Percentiles rank a stretch among this genome's conserved stretches.
phyloP scores from a whole-genome alignment of 1,140 invertebrate species.

The Apis laboriosa region DNA sequence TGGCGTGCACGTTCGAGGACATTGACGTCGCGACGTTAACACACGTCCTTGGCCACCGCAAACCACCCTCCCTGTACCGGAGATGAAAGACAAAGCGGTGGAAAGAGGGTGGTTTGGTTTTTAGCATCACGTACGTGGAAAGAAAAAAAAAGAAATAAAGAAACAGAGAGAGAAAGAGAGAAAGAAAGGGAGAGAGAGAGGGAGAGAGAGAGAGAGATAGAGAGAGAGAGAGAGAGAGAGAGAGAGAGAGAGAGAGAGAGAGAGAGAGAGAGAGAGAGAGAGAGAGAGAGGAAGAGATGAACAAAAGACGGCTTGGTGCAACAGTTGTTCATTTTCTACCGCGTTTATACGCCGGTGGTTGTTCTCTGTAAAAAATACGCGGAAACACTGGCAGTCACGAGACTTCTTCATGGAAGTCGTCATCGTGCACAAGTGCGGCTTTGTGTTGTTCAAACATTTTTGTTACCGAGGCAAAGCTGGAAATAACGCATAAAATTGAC shows the following conservation, averaged over 20 bases:
- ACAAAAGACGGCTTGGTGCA: slow-evolving; percentile 17
- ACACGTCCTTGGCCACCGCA: slow-evolving; percentile 7
- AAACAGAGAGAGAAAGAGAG: too few species aligned
- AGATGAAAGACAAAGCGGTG: slow-evolving; percentile 31
- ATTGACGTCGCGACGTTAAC: slow-evolving; percentile 29
- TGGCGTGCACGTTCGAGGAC: slow-evolving; percentile 13
- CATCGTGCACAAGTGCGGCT: not conserved
- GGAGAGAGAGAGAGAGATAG: too few species aligned
- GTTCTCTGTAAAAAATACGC: not conserved
- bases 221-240: too few species aligned
- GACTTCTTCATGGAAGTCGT: not conserved
- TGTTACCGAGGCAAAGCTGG: not conserved
- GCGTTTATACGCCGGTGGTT: not conserved
- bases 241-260: not conserved
- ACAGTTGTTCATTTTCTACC: slow-evolving; percentile 37
- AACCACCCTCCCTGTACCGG: not conserved
- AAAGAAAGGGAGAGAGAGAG: too few species aligned
- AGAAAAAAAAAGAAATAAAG: not conserved
- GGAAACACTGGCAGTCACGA: not conserved
- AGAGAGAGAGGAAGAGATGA: not conserved
- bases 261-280: too few species aligned
- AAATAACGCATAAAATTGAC: slow-evolving; percentile 8
- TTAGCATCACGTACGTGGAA: not conserved
- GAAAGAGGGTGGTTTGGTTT: slow-evolving; percentile 25
- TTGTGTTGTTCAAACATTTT: slow-evolving; percentile 9